Evolutionary conservation across 2,113 vertebrate species (phyloP).

Genomic region (Pipa parva): DNA sequence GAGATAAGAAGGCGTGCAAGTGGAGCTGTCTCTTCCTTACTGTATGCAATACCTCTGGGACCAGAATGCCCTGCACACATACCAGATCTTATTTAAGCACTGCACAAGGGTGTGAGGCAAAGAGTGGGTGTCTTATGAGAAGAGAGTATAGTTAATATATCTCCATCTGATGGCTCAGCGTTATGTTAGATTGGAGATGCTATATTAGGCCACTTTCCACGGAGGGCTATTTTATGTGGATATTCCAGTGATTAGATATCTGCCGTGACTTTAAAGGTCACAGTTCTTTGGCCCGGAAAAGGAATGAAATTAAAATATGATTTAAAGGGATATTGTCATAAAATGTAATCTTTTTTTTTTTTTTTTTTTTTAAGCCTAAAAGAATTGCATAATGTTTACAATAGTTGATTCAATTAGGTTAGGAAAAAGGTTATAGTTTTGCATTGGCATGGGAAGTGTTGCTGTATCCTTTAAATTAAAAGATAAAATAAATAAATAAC

Average conservation of each 20-base stretch:
- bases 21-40: constrained; percentile 26
- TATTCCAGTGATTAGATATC: not conserved
- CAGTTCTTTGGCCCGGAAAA: not conserved
- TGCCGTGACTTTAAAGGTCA: not conserved
- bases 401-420: no score
- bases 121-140: not conserved
- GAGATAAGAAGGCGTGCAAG: constrained; percentile 1
- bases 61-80: constrained; percentile 17
- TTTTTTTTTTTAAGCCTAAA: no score
- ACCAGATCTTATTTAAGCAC: constrained; percentile 29
- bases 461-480: no score
- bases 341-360: not conserved
- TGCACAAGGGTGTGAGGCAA: constrained; percentile 16
- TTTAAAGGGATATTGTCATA: no score
- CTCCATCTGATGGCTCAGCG: constrained; percentile 32
- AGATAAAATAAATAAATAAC: no score
- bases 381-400: no score
- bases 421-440: no score
- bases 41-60: constrained; percentile 23
- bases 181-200: constrained; percentile 16
- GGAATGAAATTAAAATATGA: not conserved
- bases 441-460: no score
- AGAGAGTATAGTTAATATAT: constrained; percentile 7
- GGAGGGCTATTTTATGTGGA: constrained; percentile 1
- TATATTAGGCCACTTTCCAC: constrained; percentile 20